Base-by-base conservation (phyloP, 2,888 invertebrate species). In the Nomada hirtipes region DNA sequence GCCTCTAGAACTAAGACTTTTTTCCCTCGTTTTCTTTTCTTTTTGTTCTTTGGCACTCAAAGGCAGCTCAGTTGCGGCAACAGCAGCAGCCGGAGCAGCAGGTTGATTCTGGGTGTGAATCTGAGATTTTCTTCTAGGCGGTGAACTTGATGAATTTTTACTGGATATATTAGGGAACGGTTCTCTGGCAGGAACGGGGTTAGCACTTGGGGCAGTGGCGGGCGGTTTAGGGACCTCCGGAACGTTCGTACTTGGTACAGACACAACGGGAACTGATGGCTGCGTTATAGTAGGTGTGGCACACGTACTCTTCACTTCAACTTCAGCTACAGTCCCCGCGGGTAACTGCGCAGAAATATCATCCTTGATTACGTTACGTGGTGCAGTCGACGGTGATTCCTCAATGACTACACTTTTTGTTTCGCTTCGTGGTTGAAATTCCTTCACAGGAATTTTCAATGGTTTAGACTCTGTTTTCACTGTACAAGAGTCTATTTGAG, bases 261-360 rank as follows among this genome's bases (percentile, higher is more conserved):
- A 64, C 64, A 73, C 68, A 26, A 76, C 59, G 47, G 82, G 64
- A 52, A 81, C 80, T 42, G 86, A 61, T 15, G 86, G 50, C 36
- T 82, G 78, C 55, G 85, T 57, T 42, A 63, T 57, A 10, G 53
- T 57, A 53, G 85, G 59, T 36, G 79, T 29, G 57, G 63, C 52
- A 63, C 63, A 73, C 53, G 72, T 83, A 26, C 10, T 79, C 65
- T 71, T 87, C 59, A 72, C 69, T 47, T 89, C 85, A 23, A 80
- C 79, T 65, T 85, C 84, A 20, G 76, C 55, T 67, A 80, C 79
- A 60, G 82, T 61, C 42, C 74, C 47, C 52, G 85, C 78, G 47
- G 79, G 29, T 36, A 93, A 90, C 91, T 95, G 94, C 93, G 94
- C 73, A 80, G 89, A 84, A 86, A 87, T 84, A 84, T 88, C 87